Percentiles rank a stretch among this genome's conserved stretches.
Evolutionary conservation across 2,797 vertebrate species (phyloP).

Genomic region (Sciurus vulgaris): DNA sequence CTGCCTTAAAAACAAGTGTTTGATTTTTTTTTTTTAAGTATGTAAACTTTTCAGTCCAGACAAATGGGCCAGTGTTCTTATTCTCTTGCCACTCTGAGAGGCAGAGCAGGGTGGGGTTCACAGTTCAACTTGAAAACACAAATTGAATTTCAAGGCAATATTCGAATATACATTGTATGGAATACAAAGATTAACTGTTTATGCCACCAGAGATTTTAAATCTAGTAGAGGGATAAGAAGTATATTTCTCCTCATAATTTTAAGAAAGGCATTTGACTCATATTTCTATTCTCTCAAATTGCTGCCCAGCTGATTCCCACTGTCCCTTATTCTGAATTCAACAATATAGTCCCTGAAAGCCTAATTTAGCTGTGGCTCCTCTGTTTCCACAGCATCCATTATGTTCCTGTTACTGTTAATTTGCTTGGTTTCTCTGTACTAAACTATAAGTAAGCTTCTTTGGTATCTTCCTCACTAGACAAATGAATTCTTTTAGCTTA

Average conservation of each 20-base stretch:
- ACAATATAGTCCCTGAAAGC: background rate
- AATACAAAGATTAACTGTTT: background rate
- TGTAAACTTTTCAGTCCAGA: conserved; percentile 54
- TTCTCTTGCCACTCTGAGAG: conserved; percentile 22
- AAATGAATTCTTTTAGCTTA: conserved; percentile 6
- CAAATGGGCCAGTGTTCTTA: conserved; percentile 22
- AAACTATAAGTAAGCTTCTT: background rate
- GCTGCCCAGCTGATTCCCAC: background rate
- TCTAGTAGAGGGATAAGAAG: conserved; percentile 15
- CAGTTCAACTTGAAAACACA: conserved; percentile 30
- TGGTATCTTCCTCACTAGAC: conserved; percentile 24
- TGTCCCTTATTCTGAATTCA: background rate
- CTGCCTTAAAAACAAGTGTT: conserved; percentile 74
- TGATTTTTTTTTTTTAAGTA: conserved; percentile 20
- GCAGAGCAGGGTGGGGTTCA: background rate
- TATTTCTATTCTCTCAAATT: background rate
- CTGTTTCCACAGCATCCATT: background rate
- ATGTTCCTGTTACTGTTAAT: conserved; percentile 11
- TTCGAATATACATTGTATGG: background rate
- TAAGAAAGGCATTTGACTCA: conserved; percentile 11
- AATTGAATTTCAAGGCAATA: background rate
- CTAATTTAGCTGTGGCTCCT: background rate
- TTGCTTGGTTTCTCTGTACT: background rate
- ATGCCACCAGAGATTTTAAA: conserved; percentile 20
- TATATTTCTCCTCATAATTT: background rate